Evolutionary conservation across 2,113 vertebrate species (phyloP), one percentile per base, ranked within the genome.

Genomic region (Zosterops borbonicus): DNA sequence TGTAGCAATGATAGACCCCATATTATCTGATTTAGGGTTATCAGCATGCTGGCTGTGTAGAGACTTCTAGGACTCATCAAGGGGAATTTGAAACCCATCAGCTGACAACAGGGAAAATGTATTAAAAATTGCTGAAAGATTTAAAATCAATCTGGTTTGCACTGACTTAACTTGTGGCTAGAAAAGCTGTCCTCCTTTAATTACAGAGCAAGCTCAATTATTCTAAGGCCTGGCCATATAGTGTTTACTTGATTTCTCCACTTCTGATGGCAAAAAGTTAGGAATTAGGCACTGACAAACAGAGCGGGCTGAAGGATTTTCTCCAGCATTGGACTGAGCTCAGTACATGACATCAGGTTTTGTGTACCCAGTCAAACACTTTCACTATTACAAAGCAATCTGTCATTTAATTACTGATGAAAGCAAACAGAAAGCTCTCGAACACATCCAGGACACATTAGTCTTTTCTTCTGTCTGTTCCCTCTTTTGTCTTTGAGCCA

Each of bases 401-500:
- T 87, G 56, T 92, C 76, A 77, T 87, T 95, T 94, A 91, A 91
- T 96, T 87, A 92, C 85, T 76, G 86, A 83, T 6, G 5, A 89
- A 89, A 71, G 53, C 74, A 89, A 95, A 17, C 78, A 91, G 62
- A 87, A 84, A 85, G 52, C 71, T 90, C 64, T 82, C 5, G 3
- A 52, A 69, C 39, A 53, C 27, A 64, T 63, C 73, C 79, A 65
- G 27, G 70, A 71, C 11, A 3, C 78, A 82, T 87, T 68, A 62
- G 65, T 80, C 77, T 90, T 92, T 81, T 73, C 53, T 83, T 92
- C 65, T 64, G 56, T 29, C 71, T 69, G 47, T 49, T 93, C 58
- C 20, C 29, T 77, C 74, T 94, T 90, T 83, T 92, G 88, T 79
- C 93, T 95, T 95, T 94, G 86, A 96, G 88, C 73, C 76, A 97